Conservation (phyloP, 2,113 vertebrate genomes). For the Piprites chloris region DNA sequence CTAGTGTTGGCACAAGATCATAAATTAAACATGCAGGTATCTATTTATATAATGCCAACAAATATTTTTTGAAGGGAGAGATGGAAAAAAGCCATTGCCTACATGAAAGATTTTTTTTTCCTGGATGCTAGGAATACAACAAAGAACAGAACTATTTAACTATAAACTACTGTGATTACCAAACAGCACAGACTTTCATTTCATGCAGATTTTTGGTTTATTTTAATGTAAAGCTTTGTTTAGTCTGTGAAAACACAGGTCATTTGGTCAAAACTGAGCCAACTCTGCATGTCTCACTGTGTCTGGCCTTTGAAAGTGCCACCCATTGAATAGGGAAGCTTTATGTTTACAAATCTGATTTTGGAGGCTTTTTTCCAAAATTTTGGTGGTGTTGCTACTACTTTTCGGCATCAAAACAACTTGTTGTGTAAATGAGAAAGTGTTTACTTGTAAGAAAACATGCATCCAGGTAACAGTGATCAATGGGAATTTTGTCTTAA, state of each 20-base stretch:
- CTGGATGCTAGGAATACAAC: slow-evolving; percentile 69
- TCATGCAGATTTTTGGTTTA: slow-evolving; percentile 66
- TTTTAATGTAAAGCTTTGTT: slow-evolving; percentile 62
- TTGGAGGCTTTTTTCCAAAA: slow-evolving; percentile 73
- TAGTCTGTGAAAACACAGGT: slow-evolving; percentile 69
- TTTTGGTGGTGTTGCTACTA: slow-evolving; percentile 65
- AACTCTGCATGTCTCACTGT: slow-evolving; percentile 56
- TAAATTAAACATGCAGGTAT: slow-evolving; percentile 69
- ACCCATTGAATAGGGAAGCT: slow-evolving; percentile 76
- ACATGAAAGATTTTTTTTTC: slow-evolving; percentile 75
- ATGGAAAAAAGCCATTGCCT: slow-evolving; percentile 74
- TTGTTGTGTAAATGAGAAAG: slow-evolving; percentile 56
- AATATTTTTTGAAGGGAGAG: slow-evolving; percentile 78
- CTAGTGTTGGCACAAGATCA: slow-evolving; percentile 70
- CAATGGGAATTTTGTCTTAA: not conserved
- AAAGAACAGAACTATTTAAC: slow-evolving; percentile 73
- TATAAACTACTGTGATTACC: slow-evolving; percentile 75
- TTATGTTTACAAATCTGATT: slow-evolving; percentile 75
- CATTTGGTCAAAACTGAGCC: slow-evolving; percentile 63
- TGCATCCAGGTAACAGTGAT: not conserved
- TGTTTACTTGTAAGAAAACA: not conserved
- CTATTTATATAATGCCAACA: slow-evolving; percentile 77
- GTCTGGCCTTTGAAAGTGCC: slow-evolving; percentile 69
- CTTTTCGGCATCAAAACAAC: slow-evolving; percentile 49
- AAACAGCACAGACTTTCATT: slow-evolving; percentile 75